A percentile compares a stretch with the other conserved stretches of the same genome.
These are phyloP conservation scores for Griposia aprilina DNA, from an alignment of 2,888 invertebrate genomes.

Conservation along the genomic window DNA sequence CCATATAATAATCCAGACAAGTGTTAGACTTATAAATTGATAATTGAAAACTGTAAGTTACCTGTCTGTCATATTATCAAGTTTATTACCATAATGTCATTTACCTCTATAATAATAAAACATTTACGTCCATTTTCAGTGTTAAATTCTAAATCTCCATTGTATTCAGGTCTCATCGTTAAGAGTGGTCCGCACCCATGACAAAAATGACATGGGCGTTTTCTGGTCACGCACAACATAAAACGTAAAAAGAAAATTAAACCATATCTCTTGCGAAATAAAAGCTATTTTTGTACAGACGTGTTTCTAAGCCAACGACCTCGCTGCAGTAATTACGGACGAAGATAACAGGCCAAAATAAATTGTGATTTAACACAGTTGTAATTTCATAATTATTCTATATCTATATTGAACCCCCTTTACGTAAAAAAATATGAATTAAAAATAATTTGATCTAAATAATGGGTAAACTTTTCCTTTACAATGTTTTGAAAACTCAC, in stretches of 20 bases:
- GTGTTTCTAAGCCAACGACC: slow-evolving; percentile 71
- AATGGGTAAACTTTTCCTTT: slow-evolving; percentile 14
- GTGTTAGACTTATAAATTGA: background rate
- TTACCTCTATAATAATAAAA: slow-evolving; percentile 43
- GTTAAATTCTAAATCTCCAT: slow-evolving; percentile 67
- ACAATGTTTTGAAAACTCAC: background rate
- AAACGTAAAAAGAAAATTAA: slow-evolving; percentile 67
- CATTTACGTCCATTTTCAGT: slow-evolving; percentile 47
- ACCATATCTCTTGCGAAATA: slow-evolving; percentile 71
- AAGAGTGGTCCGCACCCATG: slow-evolving; percentile 78
- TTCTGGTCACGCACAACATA: slow-evolving; percentile 82
- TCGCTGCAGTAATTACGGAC: slow-evolving; percentile 77
- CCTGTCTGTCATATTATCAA: slow-evolving; percentile 2
- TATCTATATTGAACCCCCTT: slow-evolving; percentile 62
- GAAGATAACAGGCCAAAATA: slow-evolving; percentile 77
- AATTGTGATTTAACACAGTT: slow-evolving; percentile 77
- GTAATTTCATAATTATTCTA: slow-evolving; percentile 71
- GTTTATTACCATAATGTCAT: slow-evolving; percentile 1
- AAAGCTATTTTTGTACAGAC: slow-evolving; percentile 73
- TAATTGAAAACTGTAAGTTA: background rate
- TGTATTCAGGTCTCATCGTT: slow-evolving; percentile 66
- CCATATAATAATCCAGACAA: background rate
- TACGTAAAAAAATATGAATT: slow-evolving; percentile 42
- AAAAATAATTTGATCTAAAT: slow-evolving; percentile 30
- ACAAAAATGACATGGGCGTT: slow-evolving; percentile 83